Evolutionary conservation across 2,113 vertebrate species (phyloP), one percentile per base, ranked within the genome.

Genomic region (Stomatorhinus ivindoensis): DNA sequence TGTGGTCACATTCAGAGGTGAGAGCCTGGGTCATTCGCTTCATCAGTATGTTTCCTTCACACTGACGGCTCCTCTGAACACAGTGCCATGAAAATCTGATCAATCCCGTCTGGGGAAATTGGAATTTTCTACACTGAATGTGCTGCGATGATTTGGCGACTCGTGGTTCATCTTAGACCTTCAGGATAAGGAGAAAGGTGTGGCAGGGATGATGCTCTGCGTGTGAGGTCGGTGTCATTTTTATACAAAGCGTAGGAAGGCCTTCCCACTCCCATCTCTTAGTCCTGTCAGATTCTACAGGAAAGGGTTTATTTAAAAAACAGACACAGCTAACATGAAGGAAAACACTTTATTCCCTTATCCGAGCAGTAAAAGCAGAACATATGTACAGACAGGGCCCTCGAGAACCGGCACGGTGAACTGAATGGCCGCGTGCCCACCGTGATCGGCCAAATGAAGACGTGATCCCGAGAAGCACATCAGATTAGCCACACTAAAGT

Each of bases 311-410:
- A 80, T n/a, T 84, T 11, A n/a, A 24, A 84, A 84, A 84, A 84
- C 1, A 53, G 50, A 86, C 47, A 27, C n/a, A 82, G 31, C 4
- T 1, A 50, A 53, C 69, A 53, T 84, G 88, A 88, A 48, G 87
- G 48, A 89, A 89, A 89, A 42, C 42, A 89, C 24, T 87, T 87
- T 87, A 87, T 53, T 87, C 35, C 85, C 50, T 53, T n/a, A 51
- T 17, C 50, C 50, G 19, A 53, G 85, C 85, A 87, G 85, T 53
- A 87, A 13, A 87, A 53, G 85, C 85, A 87, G 50, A 53, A 87
- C 27, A 35, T 87, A 35, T 87, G 85, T 87, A 87, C 85, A 87
- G 27, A 53, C 50, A 53, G 50, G 27, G 47, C 48, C 85, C 47
- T 21, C 24, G 10, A 51, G 47, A 35, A 53, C 48, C 55, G 48